Percentiles rank a stretch among this genome's conserved stretches.
phyloP scores from a whole-genome alignment of 2,113 vertebrate species.

The Elanus axillaris region DNA sequence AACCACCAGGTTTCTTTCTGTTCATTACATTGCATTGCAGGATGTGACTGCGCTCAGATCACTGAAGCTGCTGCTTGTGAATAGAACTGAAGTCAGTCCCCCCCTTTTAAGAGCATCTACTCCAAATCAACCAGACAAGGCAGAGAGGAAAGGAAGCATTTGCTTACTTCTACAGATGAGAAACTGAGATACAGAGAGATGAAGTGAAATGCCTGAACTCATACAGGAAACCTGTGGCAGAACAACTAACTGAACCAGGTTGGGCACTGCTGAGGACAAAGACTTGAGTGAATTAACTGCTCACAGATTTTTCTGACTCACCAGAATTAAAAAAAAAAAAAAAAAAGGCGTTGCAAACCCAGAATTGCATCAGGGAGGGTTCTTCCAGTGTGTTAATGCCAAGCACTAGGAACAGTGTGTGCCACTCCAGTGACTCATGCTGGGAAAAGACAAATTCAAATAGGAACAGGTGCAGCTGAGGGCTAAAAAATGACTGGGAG shows the following conservation, averaged over 20 bases:
- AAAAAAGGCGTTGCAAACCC: neutral
- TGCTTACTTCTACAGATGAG: neutral
- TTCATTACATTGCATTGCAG: neutral
- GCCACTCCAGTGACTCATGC: neutral
- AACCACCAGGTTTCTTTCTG: neutral
- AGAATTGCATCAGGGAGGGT: neutral
- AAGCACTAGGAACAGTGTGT: neutral
- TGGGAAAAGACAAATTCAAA: neutral
- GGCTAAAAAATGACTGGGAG: neutral
- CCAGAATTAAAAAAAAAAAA: neutral
- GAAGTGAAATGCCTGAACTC: neutral
- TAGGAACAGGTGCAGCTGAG: neutral
- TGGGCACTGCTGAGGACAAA: neutral
- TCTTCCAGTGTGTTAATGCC: neutral
- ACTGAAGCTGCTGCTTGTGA: neutral
- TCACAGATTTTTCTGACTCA: neutral
- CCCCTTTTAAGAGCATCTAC: neutral
- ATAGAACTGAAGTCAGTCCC: neutral
- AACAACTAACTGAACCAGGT: neutral
- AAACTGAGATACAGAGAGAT: neutral
- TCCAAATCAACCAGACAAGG: rapidly evolving
- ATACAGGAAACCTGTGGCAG: neutral
- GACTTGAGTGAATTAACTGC: neutral
- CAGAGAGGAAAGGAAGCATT: neutral
- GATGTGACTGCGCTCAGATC: neutral